Percentiles rank a stretch among this genome's conserved stretches.
Conservation (phyloP, 2,797 vertebrate species). For the Phataginus tetradactyla region DNA sequence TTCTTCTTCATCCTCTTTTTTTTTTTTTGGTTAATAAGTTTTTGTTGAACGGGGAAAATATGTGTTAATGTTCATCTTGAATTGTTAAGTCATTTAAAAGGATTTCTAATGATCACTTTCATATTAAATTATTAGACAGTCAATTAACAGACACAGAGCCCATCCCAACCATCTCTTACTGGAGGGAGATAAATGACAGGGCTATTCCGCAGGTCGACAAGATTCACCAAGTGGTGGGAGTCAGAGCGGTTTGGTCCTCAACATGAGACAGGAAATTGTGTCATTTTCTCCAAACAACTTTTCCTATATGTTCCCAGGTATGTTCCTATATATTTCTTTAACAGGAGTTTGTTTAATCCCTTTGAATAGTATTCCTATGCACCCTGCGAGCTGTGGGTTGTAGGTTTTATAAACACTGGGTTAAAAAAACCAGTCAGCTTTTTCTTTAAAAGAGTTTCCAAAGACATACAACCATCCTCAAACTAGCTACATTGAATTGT, state of each 20-base stretch:
- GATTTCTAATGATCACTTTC: constrained; percentile 72
- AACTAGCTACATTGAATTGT: background rate
- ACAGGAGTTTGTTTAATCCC: background rate
- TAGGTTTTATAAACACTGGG: background rate
- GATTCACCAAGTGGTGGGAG: background rate
- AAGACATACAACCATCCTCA: background rate
- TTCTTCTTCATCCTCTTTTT: background rate
- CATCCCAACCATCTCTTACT: constrained; percentile 16
- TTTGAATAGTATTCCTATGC: background rate
- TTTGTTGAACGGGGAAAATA: constrained; percentile 75
- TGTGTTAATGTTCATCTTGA: constrained; percentile 68
- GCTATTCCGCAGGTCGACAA: background rate
- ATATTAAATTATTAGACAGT: constrained; percentile 71
- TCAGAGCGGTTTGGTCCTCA: background rate
- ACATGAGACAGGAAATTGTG: background rate
- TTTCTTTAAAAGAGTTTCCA: background rate
- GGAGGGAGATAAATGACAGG: background rate
- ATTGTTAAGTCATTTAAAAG: constrained; percentile 72
- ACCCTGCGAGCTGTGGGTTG: background rate
- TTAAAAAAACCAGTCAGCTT: background rate
- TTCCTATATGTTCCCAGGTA: background rate
- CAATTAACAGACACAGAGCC: constrained; percentile 61
- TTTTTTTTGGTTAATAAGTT: constrained; percentile 60
- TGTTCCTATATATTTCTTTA: background rate
- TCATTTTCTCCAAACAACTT: background rate